phyloP scores from a whole-genome alignment of 64 coral and sea anemone genomes.

The Platygyra sinensis region DNA sequence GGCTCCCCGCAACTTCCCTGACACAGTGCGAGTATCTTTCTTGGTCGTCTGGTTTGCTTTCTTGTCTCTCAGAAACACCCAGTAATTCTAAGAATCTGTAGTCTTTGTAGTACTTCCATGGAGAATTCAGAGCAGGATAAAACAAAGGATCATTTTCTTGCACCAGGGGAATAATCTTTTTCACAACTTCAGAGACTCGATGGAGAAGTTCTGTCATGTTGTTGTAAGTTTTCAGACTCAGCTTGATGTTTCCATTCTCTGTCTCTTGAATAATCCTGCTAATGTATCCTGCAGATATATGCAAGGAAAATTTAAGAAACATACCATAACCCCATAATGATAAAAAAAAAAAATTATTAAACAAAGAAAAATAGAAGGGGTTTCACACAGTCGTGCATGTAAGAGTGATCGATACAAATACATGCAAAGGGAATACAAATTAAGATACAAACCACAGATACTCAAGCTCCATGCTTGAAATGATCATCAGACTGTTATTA shows the following conservation, averaged over 20 bases:
- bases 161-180: not conserved
- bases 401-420: no score
- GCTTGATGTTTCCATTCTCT: slow-evolving; percentile 9
- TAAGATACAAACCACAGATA: no score
- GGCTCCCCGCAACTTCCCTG: not conserved
- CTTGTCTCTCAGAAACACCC: not conserved
- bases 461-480: no score
- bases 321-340: no score
- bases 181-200: not conserved
- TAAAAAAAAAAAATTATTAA: no score
- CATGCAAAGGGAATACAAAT: no score
- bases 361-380: no score
- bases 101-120: slow-evolving; percentile 21
- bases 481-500: no score
- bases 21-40: slow-evolving; percentile 8
- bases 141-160: slow-evolving; percentile 14
- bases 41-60: not conserved
- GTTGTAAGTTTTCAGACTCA: not conserved
- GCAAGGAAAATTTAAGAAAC: not conserved
- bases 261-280: not conserved
- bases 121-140: slow-evolving; percentile 11
- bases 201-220: not conserved
- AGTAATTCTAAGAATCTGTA: not conserved
- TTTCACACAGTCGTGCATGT: no score
- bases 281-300: not conserved